These are phyloP conservation scores for Trichosurus vulpecula DNA, from an alignment of 2,797 vertebrate species.

Conservation along the genomic window DNA sequence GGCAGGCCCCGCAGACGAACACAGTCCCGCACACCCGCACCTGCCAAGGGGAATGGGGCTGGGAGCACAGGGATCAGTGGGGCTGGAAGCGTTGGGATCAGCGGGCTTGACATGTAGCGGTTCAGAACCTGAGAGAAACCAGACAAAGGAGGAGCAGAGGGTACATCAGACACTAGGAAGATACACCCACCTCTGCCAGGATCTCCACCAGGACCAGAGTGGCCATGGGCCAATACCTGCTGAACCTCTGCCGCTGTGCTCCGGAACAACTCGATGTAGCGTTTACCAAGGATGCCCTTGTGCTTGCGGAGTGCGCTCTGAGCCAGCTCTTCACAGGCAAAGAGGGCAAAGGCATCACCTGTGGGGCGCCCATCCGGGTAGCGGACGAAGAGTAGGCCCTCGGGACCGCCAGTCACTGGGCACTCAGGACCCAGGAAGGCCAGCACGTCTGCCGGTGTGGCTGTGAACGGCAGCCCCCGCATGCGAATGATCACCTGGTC, in stretches of 20 bases:
- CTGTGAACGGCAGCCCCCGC: constrained; percentile 94
- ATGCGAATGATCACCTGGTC: constrained; percentile 97
- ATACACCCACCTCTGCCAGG: background rate
- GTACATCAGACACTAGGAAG: background rate
- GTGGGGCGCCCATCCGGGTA: constrained; percentile 97
- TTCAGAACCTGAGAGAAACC: constrained; percentile 90
- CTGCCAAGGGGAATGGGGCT: constrained; percentile 89
- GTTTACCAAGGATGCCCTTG: constrained; percentile 97
- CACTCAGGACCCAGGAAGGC: constrained; percentile 93
- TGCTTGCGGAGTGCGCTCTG: constrained; percentile 97
- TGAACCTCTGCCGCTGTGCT: constrained; percentile 98
- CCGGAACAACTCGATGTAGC: constrained; percentile 97
- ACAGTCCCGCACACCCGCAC: constrained; percentile 91
- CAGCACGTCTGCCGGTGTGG: constrained; percentile 92
- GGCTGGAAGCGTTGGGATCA: constrained; percentile 92
- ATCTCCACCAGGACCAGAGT: background rate
- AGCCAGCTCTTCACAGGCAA: constrained; percentile 96
- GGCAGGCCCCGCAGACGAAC: constrained; percentile 94
- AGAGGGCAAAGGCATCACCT: constrained; percentile 96
- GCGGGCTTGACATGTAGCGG: constrained; percentile 93
- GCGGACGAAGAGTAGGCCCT: constrained; percentile 97
- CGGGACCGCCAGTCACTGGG: constrained; percentile 92
- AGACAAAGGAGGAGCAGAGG: background rate
- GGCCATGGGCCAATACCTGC: constrained; percentile 87
- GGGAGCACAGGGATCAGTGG: constrained; percentile 91